phyloP scores from a whole-genome alignment of 2,888 invertebrate genomes.

The Acrocyrtus sp. region DNA sequence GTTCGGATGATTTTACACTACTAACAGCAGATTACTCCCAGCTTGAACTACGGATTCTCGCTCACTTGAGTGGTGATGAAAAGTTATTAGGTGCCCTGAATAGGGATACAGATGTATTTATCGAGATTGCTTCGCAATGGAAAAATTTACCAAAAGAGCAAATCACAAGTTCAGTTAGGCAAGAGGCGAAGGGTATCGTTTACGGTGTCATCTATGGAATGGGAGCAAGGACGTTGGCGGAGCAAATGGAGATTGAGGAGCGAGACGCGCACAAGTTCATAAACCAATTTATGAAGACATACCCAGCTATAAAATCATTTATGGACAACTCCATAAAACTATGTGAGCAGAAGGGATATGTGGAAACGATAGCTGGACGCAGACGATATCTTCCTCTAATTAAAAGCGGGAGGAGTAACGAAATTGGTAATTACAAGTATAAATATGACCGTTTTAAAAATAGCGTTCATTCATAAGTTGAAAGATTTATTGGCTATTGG shows the following conservation, averaged over 20 bases:
- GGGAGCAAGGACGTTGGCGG: constrained; percentile 83
- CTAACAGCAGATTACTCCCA: constrained; percentile 97
- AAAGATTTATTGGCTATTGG: not conserved
- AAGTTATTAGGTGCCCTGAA: constrained; percentile 72
- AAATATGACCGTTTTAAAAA: not conserved
- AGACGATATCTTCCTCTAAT: constrained; percentile 82
- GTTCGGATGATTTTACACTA: constrained; percentile 70
- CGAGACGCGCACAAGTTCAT: constrained; percentile 77
- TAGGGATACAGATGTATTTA: constrained; percentile 79
- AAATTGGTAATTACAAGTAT: constrained; percentile 71
- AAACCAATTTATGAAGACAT: constrained; percentile 69
- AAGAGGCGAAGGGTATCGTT: constrained; percentile 90
- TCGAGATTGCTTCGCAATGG: constrained; percentile 87
- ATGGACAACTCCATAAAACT: constrained; percentile 71
- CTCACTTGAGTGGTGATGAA: constrained; percentile 86
- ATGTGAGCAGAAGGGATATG: constrained; percentile 79
- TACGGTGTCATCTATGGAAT: constrained; percentile 99
- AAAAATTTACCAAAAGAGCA: constrained; percentile 73
- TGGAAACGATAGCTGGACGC: constrained; percentile 84
- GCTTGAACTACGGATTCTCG: constrained; percentile 90
- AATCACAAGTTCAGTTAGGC: constrained; percentile 68
- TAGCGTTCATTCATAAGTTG: not conserved
- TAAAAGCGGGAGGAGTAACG: constrained; percentile 71
- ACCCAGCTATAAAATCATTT: constrained; percentile 73
- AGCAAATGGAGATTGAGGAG: constrained; percentile 81